Conservation (phyloP, 2,113 vertebrate genomes). For the Sebastes schlegelii region DNA sequence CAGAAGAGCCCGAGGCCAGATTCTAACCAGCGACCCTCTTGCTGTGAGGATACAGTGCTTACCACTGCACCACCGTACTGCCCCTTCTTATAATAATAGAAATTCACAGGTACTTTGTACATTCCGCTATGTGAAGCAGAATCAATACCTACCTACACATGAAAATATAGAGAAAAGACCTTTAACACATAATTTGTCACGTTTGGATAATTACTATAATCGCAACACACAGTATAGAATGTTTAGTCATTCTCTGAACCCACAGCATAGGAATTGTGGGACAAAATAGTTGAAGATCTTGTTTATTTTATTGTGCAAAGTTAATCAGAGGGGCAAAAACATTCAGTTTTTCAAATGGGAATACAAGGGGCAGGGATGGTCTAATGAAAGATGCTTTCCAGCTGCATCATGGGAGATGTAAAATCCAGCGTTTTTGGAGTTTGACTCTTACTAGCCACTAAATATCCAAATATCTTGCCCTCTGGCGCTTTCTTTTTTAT, state of each 20-base stretch:
- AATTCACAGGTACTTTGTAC: not conserved
- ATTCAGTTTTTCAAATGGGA: not conserved
- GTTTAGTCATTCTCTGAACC: not conserved
- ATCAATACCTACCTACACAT: not conserved
- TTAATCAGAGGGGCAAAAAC: not conserved
- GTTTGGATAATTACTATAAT: slow-evolving; percentile 8
- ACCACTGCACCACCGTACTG: no score
- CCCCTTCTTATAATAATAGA: not conserved
- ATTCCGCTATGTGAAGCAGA: not conserved
- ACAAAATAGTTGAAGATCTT: no score
- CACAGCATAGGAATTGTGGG: no score
- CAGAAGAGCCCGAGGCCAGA: no score
- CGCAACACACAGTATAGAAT: not conserved
- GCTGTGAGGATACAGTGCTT: no score
- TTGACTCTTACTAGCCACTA: not conserved
- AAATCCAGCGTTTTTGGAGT: not conserved
- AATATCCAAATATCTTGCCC: not conserved
- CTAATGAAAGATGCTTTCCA: not conserved
- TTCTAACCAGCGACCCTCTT: no score
- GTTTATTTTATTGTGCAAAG: not conserved
- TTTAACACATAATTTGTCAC: not conserved
- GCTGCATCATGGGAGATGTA: not conserved
- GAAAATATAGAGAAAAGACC: not conserved
- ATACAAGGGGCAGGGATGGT: not conserved
- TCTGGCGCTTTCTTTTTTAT: not conserved